phyloP scores from a whole-genome alignment of 2,113 vertebrate genomes.

The Excalfactoria chinensis region DNA sequence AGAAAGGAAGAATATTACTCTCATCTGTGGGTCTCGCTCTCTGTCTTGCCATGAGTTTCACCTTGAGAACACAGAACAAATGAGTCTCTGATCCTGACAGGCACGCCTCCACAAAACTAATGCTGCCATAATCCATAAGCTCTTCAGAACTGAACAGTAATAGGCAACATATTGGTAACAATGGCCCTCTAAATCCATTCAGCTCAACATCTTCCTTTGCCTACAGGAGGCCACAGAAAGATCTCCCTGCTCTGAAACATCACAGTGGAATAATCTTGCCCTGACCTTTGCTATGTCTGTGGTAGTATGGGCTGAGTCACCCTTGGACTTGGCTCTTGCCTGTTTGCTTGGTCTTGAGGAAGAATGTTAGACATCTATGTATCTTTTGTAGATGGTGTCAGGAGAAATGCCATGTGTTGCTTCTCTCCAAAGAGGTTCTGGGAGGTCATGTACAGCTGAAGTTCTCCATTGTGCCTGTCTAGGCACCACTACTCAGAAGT shows the following conservation, averaged over 20 bases:
- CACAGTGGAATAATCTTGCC: no score
- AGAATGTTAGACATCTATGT: not conserved
- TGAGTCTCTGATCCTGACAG: fast-evolving
- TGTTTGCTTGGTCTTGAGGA: not conserved
- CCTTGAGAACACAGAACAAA: not conserved
- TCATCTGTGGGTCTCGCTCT: not conserved
- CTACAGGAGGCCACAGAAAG: not conserved
- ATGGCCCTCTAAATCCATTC: not conserved
- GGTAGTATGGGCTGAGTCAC: fast-evolving
- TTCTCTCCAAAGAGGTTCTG: not conserved
- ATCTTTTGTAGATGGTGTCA: not conserved
- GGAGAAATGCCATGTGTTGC: not conserved
- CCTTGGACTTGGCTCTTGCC: not conserved
- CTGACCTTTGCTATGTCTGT: fast-evolving
- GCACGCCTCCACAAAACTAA: not conserved
- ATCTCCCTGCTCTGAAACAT: not conserved
- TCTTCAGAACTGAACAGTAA: not conserved
- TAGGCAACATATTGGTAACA: not conserved
- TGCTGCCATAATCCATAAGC: not conserved
- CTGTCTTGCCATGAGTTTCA: not conserved
- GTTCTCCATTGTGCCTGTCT: not conserved
- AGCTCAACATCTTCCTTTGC: not conserved
- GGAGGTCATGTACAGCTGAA: not conserved
- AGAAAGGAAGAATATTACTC: not conserved
- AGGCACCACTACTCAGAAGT: not conserved